Percentiles rank a stretch among this genome's conserved stretches.
These are phyloP conservation scores for Eretmochelys imbricata DNA, from an alignment of 2,113 vertebrate species.

Conservation along the genomic window DNA sequence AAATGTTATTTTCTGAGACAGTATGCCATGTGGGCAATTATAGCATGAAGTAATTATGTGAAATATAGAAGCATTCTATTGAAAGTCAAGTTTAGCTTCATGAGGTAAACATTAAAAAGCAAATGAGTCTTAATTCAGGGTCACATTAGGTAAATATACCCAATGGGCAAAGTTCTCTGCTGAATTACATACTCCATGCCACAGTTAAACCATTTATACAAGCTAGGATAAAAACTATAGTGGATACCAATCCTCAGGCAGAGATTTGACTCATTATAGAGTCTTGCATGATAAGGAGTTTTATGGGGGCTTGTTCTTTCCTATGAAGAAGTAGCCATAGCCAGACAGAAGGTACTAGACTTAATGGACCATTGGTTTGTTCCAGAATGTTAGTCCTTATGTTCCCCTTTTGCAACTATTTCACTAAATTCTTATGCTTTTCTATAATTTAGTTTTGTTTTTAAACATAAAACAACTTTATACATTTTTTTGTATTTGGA, in stretches of 20 bases:
- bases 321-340: neutral
- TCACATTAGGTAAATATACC: neutral
- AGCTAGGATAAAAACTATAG: neutral
- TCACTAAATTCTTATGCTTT: neutral
- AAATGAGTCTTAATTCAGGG: slow-evolving; percentile 1
- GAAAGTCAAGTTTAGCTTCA: slow-evolving; percentile 46
- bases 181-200: neutral
- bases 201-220: neutral
- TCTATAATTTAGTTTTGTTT: slow-evolving; percentile 33
- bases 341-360: neutral
- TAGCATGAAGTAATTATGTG: neutral
- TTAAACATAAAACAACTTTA: neutral
- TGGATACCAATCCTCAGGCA: neutral
- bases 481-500: slow-evolving; percentile 19
- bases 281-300: neutral
- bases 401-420: neutral
- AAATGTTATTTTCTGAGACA: slow-evolving; percentile 5
- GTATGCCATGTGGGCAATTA: fast-evolving
- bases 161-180: neutral
- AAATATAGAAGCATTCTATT: neutral
- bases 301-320: neutral
- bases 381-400: neutral
- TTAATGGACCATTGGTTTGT: neutral
- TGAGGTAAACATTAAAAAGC: slow-evolving; percentile 32
- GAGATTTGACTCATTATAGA: neutral